Percentiles rank a stretch among this genome's conserved stretches.
Evolutionary conservation across 2,113 vertebrate species (phyloP).

Genomic region (Gymnarchus niloticus): DNA sequence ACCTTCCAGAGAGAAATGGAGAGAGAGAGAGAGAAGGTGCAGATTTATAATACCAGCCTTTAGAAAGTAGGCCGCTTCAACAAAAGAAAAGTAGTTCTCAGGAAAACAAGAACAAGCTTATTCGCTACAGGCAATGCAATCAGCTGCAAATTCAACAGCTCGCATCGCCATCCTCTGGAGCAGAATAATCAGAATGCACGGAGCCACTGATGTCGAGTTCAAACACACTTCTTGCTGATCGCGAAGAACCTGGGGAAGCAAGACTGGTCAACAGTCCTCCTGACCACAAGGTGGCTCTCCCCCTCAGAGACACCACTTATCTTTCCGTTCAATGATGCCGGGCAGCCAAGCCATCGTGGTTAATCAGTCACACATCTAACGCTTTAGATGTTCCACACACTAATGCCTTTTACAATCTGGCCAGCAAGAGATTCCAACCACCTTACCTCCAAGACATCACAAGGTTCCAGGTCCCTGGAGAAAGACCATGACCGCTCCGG

Average conservation of each 20-base stretch:
- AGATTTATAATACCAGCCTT: constrained; percentile 45
- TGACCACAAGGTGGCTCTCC: constrained; percentile 42
- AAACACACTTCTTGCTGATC: constrained; percentile 55
- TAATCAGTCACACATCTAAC: too few species aligned
- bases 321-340: too few species aligned
- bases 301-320: too few species aligned
- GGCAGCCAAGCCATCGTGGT: too few species aligned
- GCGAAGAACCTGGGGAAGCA: constrained; percentile 49
- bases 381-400: too few species aligned
- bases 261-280: constrained; percentile 47
- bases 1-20: constrained; percentile 12
- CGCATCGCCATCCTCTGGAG: constrained; percentile 48
- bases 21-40: too few species aligned
- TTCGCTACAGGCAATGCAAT: constrained; percentile 61
- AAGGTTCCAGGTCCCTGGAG: too few species aligned
- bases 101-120: constrained; percentile 47
- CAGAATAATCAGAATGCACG: constrained; percentile 55
- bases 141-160: constrained; percentile 58
- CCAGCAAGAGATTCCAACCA: too few species aligned
- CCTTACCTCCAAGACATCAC: too few species aligned
- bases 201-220: constrained; percentile 49
- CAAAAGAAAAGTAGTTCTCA: constrained; percentile 37
- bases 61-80: constrained; percentile 53
- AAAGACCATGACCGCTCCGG: too few species aligned
- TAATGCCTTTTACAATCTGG: too few species aligned